phyloP scores from a whole-genome alignment of 2,888 invertebrate genomes.

The Protophormia terraenovae region DNA sequence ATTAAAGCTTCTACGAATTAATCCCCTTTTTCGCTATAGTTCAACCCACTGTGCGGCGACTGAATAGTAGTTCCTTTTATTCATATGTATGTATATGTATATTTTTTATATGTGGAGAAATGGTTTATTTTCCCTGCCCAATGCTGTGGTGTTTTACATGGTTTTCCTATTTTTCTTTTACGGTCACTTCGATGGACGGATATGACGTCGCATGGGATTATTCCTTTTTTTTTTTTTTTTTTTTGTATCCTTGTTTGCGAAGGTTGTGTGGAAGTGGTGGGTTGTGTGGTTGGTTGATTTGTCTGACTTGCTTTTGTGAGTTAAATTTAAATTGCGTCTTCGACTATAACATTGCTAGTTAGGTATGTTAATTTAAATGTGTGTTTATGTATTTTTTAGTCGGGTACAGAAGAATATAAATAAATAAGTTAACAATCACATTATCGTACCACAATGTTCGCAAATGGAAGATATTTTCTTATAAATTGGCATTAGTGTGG shows the following conservation, averaged over 20 bases:
- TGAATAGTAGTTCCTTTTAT: neutral
- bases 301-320: slow-evolving; percentile 33
- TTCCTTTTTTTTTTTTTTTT: slow-evolving; percentile 63
- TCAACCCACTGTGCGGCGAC: too few species aligned
- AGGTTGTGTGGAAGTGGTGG: slow-evolving; percentile 60
- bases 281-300: slow-evolving; percentile 16
- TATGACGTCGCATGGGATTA: slow-evolving; percentile 47
- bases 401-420: neutral
- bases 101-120: slow-evolving; percentile 25
- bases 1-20: too few species aligned
- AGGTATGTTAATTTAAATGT: slow-evolving; percentile 32
- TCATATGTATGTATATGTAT: slow-evolving; percentile 43
- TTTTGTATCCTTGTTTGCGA: slow-evolving; percentile 54
- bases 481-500: slow-evolving; percentile 50
- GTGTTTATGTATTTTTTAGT: slow-evolving; percentile 26
- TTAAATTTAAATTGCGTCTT: slow-evolving; percentile 72
- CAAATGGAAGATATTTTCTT: slow-evolving; percentile 62
- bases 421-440: slow-evolving; percentile 55
- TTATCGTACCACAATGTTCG: slow-evolving; percentile 50
- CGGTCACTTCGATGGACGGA: slow-evolving; percentile 60
- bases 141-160: slow-evolving; percentile 59
- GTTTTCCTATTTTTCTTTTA: slow-evolving; percentile 74
- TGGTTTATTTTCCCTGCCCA: slow-evolving; percentile 62
- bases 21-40: too few species aligned
- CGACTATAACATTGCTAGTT: slow-evolving; percentile 48